Evolutionary conservation across 2,113 vertebrate species (phyloP).

Genomic region (Ciconia boyciana): DNA sequence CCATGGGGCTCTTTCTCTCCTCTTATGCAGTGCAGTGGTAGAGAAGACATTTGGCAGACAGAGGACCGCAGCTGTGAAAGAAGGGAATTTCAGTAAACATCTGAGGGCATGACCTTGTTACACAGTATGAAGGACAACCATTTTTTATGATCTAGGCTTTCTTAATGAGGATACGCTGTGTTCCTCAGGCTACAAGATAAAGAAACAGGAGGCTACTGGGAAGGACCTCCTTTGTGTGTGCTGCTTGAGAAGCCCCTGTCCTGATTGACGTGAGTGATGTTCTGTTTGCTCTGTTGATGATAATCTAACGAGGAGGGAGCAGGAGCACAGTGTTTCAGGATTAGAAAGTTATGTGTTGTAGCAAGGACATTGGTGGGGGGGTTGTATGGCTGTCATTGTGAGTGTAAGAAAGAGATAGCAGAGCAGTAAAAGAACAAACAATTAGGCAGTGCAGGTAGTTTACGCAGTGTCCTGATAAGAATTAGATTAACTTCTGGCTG

Average conservation of each 20-base stretch:
- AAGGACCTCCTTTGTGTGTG: neutral
- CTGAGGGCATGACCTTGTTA: neutral
- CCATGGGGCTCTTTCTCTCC: neutral
- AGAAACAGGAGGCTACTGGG: neutral
- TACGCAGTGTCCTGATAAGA: neutral
- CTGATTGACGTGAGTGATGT: accelerated
- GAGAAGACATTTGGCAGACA: neutral
- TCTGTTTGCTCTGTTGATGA: neutral
- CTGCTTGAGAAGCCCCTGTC: neutral
- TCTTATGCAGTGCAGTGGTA: neutral
- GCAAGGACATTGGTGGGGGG: neutral
- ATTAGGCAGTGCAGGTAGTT: neutral
- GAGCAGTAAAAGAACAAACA: neutral
- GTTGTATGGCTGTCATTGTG: neutral
- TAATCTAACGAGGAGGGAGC: neutral
- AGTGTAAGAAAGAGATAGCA: neutral
- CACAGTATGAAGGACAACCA: neutral
- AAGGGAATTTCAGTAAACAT: neutral
- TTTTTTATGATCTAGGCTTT: neutral
- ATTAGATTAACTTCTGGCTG: neutral
- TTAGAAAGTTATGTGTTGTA: neutral
- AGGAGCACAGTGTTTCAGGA: neutral
- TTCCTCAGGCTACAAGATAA: neutral
- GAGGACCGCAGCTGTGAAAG: neutral
- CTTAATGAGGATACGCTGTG: neutral